Base-by-base conservation (phyloP, 2,113 vertebrate genomes). In the Mesoclemmys tuberculata region DNA sequence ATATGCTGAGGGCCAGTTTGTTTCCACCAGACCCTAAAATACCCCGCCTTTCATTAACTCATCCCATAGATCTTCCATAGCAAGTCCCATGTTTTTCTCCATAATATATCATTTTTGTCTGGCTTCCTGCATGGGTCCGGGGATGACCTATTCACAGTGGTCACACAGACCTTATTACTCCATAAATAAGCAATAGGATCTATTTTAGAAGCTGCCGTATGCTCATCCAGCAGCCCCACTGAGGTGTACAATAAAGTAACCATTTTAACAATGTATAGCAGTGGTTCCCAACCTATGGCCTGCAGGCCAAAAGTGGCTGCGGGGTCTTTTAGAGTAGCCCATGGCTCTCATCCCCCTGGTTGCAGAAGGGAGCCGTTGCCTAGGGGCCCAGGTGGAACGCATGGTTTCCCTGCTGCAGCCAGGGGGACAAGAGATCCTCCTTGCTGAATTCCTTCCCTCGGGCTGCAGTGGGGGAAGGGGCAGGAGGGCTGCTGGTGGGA, bases 151-250 rank as follows among this genome's bases (percentile, higher is more conserved):
- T 21, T 3, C 52, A 26, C 10, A 61, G 46, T 44, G 31, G 48
- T 55, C 24, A 52, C 61, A 26, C 81, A 92, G 35, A 16, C 89
- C 51, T 78, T 96, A 94, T 88, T 89, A 38, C 61, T 78, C 61
- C 21, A n/a, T 90, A 89, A 95, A 68, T 61, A 93, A 71, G 48
- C 64, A 87, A 41, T 26, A 82, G 90, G 90, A 56, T 88, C 64
- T 54, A 6, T 81, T 93, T 91, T 8, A 91, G 85, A 87, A 18
- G 8, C 8, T 27, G 1, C 64, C 0, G 0, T 46, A 68, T 0
- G 1, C 41, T 61, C 49, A 74, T 48, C 80, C 88, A 64, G 46
- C 52, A 80, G 55, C 55, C 86, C 61, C 71, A 51, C 27, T 80
- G 87, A 85, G 38, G 29, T 55, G 71, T 61, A 87, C 4, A 0